A percentile compares a stretch with the other conserved stretches of the same genome.
These are phyloP conservation scores for Pongo pygmaeus DNA, from an alignment of 2,113 vertebrate genomes.

Conservation along the genomic window DNA sequence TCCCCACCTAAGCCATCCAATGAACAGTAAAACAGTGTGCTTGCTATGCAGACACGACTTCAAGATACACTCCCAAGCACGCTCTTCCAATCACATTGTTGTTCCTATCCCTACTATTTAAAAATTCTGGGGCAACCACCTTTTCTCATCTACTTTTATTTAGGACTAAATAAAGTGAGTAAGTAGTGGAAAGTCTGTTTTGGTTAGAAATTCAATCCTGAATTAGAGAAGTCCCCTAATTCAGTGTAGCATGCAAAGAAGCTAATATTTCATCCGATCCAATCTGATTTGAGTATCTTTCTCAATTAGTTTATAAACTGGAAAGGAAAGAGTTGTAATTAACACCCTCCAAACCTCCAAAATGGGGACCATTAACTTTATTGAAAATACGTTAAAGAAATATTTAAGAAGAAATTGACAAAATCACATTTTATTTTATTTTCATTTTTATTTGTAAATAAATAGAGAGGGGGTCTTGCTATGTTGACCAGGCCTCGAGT, in stretches of 20 bases:
- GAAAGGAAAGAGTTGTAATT: conserved; percentile 21
- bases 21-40: not conserved
- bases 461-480: too few relatives aligned
- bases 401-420: not conserved
- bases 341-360: conserved; percentile 13
- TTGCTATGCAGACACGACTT: not conserved
- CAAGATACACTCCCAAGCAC: too few relatives aligned
- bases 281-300: not conserved
- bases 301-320: conserved; percentile 38
- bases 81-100: not conserved
- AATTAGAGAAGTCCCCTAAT: not conserved
- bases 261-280: not conserved
- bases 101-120: not conserved
- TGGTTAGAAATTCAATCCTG: not conserved
- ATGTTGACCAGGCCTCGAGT: too few relatives aligned
- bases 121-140: not conserved
- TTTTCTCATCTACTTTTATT: not conserved
- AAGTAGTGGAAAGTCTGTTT: not conserved
- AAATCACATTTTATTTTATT: too few relatives aligned
- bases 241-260: not conserved
- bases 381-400: conserved; percentile 40
- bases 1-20: not conserved
- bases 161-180: not conserved
- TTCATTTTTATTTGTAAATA: too few relatives aligned
- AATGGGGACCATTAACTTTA: not conserved